A percentile compares a stretch with the other conserved stretches of the same genome.
Conservation (phyloP, 2,113 vertebrate genomes). For the Columbina picui region DNA sequence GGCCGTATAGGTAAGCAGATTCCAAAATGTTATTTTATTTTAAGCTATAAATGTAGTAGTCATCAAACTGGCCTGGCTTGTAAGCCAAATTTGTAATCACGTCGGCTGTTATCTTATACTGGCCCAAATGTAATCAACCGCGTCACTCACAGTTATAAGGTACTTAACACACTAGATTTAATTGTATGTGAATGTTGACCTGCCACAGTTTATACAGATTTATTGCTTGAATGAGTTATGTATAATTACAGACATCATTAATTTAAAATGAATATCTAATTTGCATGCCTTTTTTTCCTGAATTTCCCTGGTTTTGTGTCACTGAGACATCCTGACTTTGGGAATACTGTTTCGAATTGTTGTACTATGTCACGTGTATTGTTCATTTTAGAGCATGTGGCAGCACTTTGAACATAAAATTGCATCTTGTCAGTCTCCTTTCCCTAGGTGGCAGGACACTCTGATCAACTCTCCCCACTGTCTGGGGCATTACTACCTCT, state of each 20-base stretch:
- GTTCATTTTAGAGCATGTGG: neutral
- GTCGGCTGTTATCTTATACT: neutral
- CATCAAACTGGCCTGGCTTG: neutral
- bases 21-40: slow-evolving; percentile 4
- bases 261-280: neutral
- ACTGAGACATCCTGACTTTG: neutral
- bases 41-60: neutral
- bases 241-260: neutral
- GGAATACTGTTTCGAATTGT: neutral
- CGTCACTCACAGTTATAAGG: neutral
- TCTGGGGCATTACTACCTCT: neutral
- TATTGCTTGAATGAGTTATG: neutral
- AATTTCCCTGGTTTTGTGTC: neutral
- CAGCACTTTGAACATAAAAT: neutral
- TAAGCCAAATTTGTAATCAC: neutral
- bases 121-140: neutral
- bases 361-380: neutral
- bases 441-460: neutral
- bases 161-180: neutral
- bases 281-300: neutral
- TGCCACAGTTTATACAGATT: neutral
- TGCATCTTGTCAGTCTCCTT: neutral
- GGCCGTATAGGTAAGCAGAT: neutral
- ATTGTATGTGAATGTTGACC: neutral
- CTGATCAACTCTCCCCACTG: neutral